Evolutionary conservation across 1,140 invertebrate species (phyloP), one percentile per base, ranked within the genome.

Genomic region (Saccostrea echinata): DNA sequence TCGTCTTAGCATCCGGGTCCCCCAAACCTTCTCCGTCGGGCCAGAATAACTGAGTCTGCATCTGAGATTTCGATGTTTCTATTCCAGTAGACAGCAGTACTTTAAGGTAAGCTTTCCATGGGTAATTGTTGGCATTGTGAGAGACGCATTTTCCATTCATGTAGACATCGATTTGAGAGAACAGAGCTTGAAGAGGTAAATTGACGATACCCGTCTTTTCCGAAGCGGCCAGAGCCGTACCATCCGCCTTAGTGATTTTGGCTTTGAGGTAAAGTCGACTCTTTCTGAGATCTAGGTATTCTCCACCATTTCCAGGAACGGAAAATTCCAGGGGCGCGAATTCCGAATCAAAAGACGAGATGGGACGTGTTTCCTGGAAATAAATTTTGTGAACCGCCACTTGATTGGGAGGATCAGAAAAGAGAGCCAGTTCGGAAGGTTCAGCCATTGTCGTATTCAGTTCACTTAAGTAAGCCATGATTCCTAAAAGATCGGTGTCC

Each of bases 61-160:
- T 35, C 51, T 87, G 86, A 9, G 86, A 87, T 27, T 84, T n/a
- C 27, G 80, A 57, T 30, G 55, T 71, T 30, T 43, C 64, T 64
- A 27, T 81, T 24, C 84, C 87, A 64, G 68, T 88, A 27, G 87
- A 88, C 30, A 88, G 43, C 13, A 88, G 61, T 18, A 84, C 35
- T 71, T 87, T 87, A 12, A 87, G 55, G 82, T 87, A 87, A 24
- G 83, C 57, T 84, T 88, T 88, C 87, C 83, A 88, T 9, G 84
- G 84, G 35, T 88, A 88, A 88, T 88, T 57, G 81, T 43, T 88
- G 51, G 86, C 27, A 43, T 88, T 88, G n/a, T 76, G 83, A 6
- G 86, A 84, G 24, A 88, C 81, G 18, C 43, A 81, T 81, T 86
- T 86, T 21, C 83, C 82, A 24, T 88, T 88, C 87, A 88, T 88